Evolutionary conservation across 2,113 vertebrate genomes (phyloP).

Genomic region (Serilophus lunatus): DNA sequence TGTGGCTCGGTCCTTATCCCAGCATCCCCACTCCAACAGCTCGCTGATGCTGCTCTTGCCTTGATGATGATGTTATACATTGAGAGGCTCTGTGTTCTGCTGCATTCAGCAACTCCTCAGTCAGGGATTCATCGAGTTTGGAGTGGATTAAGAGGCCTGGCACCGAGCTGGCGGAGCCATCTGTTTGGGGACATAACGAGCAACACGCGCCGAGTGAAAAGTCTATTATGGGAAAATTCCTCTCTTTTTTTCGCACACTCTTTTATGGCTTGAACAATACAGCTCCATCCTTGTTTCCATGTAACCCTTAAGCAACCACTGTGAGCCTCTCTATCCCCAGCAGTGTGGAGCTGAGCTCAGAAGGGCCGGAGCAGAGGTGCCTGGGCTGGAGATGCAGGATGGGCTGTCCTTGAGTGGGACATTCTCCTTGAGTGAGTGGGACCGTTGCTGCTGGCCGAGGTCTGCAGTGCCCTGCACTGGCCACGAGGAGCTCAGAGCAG

Average conservation of each 20-base stretch:
- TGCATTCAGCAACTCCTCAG: background rate
- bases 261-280: background rate
- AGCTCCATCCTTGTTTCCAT: accelerated
- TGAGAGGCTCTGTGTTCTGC: background rate
- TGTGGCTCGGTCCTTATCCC: background rate
- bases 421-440: background rate
- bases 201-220: background rate
- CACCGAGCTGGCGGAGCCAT: background rate
- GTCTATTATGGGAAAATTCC: background rate
- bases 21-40: background rate
- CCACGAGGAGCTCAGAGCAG: accelerated
- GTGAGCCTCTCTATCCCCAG: background rate
- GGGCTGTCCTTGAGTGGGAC: background rate
- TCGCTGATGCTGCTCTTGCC: background rate
- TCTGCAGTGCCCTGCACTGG: background rate
- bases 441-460: too few relatives aligned
- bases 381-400: too few relatives aligned
- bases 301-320: background rate
- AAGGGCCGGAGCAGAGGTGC: background rate
- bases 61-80: background rate
- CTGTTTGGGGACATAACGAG: background rate
- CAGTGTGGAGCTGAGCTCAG: background rate
- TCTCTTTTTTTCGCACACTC: background rate
- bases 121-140: background rate
- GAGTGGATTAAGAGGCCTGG: constrained; percentile 9